phyloP scores from a whole-genome alignment of 2,797 vertebrate species.

The Chanos chanos region DNA sequence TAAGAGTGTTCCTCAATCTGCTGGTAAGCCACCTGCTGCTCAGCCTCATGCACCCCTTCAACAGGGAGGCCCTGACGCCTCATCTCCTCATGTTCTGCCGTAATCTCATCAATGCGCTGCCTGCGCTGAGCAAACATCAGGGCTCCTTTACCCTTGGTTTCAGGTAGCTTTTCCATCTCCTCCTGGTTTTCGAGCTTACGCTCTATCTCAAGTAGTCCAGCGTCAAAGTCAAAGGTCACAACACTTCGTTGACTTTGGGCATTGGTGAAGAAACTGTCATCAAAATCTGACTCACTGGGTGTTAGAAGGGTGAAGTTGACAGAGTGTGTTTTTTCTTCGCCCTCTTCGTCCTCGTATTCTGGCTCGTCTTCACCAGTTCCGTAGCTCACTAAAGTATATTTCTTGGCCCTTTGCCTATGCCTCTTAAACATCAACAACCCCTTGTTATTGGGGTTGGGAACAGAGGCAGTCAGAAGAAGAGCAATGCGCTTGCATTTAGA shows the following conservation, averaged over 20 bases:
- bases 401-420: slow-evolving; percentile 90
- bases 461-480: slow-evolving; percentile 85
- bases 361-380: slow-evolving; percentile 88
- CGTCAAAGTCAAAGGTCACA: slow-evolving; percentile 86
- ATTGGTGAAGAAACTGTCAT: slow-evolving; percentile 80
- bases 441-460: slow-evolving; percentile 91
- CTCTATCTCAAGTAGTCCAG: slow-evolving; percentile 83
- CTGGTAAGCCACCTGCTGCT: slow-evolving; percentile 54
- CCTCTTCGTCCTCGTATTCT: slow-evolving; percentile 68
- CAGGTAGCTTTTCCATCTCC: slow-evolving; percentile 87
- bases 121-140: slow-evolving; percentile 92
- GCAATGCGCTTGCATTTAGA: slow-evolving; percentile 99
- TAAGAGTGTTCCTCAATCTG: slow-evolving; percentile 57
- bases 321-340: slow-evolving; percentile 68
- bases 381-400: slow-evolving; percentile 97
- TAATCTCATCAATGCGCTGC: slow-evolving; percentile 90
- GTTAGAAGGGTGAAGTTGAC: slow-evolving; percentile 80
- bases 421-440: slow-evolving; percentile 99
- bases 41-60: slow-evolving; percentile 59
- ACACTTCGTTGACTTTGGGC: slow-evolving; percentile 67
- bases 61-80: slow-evolving; percentile 71
- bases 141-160: slow-evolving; percentile 92
- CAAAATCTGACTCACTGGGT: slow-evolving; percentile 77
- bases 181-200: slow-evolving; percentile 73
- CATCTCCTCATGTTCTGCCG: slow-evolving; percentile 88